Conservation (phyloP, 92 coral and sea anemone species). For the Zoanthus solanderi region DNA sequence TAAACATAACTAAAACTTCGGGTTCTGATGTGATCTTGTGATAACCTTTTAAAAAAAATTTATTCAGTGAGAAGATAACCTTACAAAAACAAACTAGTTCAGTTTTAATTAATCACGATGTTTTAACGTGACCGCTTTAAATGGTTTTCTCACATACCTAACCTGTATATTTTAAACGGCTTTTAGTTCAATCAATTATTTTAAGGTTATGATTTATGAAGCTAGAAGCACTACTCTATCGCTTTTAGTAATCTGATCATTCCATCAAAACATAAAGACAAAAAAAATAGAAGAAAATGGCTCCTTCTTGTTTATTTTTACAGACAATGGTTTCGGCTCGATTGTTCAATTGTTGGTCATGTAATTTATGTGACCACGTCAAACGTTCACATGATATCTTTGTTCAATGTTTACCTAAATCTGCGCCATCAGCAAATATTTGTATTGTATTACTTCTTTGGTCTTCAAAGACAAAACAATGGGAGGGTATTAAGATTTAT, state of each 20-base stretch:
- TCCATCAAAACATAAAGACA: background rate
- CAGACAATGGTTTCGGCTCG: background rate
- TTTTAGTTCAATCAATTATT: background rate
- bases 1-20: background rate
- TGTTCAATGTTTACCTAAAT: background rate
- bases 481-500: background rate
- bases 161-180: background rate
- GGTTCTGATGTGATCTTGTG: slow-evolving; percentile 16
- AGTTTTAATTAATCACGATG: background rate
- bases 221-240: background rate
- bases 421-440: slow-evolving; percentile 19
- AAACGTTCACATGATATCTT: slow-evolving; percentile 26
- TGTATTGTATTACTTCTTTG: slow-evolving; percentile 4
- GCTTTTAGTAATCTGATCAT: background rate
- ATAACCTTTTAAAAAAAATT: background rate
- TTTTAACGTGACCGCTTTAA: background rate
- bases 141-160: background rate
- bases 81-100: background rate
- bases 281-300: background rate
- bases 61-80: background rate
- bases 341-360: slow-evolving; percentile 34
- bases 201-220: background rate
- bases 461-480: slow-evolving; percentile 30
- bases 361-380: background rate
- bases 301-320: background rate